These are phyloP conservation scores for Cervus canadensis DNA, from an alignment of 2,113 vertebrate genomes.

Conservation along the genomic window DNA sequence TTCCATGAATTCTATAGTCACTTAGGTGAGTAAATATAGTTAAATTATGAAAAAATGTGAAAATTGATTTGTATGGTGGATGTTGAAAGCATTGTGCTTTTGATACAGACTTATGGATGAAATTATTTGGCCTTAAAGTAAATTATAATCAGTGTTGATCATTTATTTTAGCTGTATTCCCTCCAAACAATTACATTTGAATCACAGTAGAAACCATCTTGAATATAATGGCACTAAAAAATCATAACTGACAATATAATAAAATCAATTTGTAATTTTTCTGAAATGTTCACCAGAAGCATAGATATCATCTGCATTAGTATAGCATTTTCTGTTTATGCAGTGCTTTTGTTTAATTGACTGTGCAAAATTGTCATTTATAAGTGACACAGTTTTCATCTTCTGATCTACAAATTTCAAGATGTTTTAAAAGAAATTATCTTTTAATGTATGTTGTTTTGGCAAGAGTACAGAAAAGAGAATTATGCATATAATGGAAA, in stretches of 20 bases:
- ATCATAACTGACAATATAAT: not conserved
- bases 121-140: conserved; percentile 11
- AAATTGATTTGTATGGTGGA: conserved; percentile 22
- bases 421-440: not conserved
- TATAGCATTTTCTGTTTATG: not conserved
- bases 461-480: not conserved
- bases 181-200: conserved; percentile 19
- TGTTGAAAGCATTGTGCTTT: conserved; percentile 15
- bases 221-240: conserved; percentile 35
- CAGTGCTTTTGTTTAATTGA: not conserved
- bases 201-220: not conserved
- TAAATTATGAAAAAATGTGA: conserved; percentile 16
- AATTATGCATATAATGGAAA: not conserved
- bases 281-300: conserved; percentile 4
- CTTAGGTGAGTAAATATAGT: conserved; percentile 28
- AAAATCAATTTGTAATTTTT: conserved; percentile 23
- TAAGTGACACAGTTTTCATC: not conserved
- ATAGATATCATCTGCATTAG: not conserved
- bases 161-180: conserved; percentile 25
- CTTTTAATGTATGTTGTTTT: not conserved
- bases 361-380: not conserved
- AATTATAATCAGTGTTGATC: conserved; percentile 6
- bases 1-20: not conserved
- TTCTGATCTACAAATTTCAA: not conserved
- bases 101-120: not conserved